These are phyloP conservation scores for Taeniopygia guttata DNA, from an alignment of 2,797 vertebrate species.

Conservation along the genomic window DNA sequence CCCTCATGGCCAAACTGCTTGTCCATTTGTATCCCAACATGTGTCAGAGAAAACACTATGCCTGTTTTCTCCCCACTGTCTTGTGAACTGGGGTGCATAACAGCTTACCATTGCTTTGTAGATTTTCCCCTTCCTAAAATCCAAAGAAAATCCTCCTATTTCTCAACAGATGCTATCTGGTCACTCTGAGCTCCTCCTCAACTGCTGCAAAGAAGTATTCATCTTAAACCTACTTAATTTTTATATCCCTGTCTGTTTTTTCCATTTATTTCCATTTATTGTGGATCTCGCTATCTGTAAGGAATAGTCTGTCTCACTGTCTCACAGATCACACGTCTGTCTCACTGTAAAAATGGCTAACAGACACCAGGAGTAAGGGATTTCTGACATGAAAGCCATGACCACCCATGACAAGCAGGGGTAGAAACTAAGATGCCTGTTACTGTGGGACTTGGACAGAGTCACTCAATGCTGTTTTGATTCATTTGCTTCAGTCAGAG, in stretches of 20 bases:
- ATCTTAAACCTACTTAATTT: not conserved
- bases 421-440: not conserved
- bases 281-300: rapidly evolving
- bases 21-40: not conserved
- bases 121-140: not conserved
- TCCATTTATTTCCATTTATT: not conserved
- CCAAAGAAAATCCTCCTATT: not conserved
- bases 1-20: not conserved
- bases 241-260: not conserved
- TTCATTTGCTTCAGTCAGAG: not conserved
- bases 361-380: not conserved
- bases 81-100: not conserved
- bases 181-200: not conserved
- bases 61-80: not conserved
- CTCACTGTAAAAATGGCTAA: not conserved
- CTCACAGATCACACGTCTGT: rapidly evolving
- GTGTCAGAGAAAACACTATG: not conserved
- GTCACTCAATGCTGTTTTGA: not conserved
- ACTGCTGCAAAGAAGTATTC: not conserved
- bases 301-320: not conserved
- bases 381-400: not conserved
- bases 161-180: not conserved
- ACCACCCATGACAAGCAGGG: not conserved
- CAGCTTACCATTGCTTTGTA: not conserved
- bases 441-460: not conserved